A percentile compares a stretch with the other conserved stretches of the same genome.
phyloP scores from a whole-genome alignment of 2,113 vertebrate genomes.

The Girardinichthys multiradiatus region DNA sequence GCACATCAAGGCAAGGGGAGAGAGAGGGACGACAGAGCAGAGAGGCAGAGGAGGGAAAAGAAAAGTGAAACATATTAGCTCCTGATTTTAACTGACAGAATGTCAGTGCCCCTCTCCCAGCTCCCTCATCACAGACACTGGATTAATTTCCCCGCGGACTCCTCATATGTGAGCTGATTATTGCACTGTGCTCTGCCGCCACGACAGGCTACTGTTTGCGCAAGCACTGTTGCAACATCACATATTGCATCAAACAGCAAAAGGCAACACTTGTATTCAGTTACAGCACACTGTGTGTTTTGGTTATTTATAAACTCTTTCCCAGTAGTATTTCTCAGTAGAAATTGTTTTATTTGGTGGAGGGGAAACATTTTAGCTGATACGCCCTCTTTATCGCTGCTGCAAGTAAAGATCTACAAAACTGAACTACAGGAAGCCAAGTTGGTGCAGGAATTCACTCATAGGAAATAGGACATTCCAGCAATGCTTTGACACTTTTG shows the following conservation, averaged over 20 bases:
- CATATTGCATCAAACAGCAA: slow-evolving; percentile 33
- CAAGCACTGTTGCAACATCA: slow-evolving; percentile 40
- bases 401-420: slow-evolving; percentile 59
- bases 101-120: slow-evolving; percentile 49
- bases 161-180: slow-evolving; percentile 36
- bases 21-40: slow-evolving; percentile 56
- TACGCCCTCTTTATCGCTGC: slow-evolving; percentile 68
- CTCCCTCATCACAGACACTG: slow-evolving; percentile 37
- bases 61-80: slow-evolving; percentile 84
- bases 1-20: slow-evolving; percentile 81
- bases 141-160: slow-evolving; percentile 51
- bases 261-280: slow-evolving; percentile 19
- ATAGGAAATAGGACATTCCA: slow-evolving; percentile 78
- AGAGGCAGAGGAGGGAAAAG: slow-evolving; percentile 70
- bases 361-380: slow-evolving; percentile 62
- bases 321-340: slow-evolving; percentile 33
- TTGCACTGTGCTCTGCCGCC: slow-evolving; percentile 27
- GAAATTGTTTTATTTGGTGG: slow-evolving; percentile 55
- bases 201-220: slow-evolving; percentile 52
- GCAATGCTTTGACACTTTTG: slow-evolving; percentile 71
- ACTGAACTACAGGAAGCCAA: slow-evolving; percentile 68
- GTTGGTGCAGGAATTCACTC: slow-evolving; percentile 63
- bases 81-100: slow-evolving; percentile 80
- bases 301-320: slow-evolving; percentile 27
- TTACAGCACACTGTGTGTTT: slow-evolving; percentile 40